These are phyloP conservation scores for Gadus macrocephalus DNA, from an alignment of 2,113 vertebrate genomes.

Conservation along the genomic window DNA sequence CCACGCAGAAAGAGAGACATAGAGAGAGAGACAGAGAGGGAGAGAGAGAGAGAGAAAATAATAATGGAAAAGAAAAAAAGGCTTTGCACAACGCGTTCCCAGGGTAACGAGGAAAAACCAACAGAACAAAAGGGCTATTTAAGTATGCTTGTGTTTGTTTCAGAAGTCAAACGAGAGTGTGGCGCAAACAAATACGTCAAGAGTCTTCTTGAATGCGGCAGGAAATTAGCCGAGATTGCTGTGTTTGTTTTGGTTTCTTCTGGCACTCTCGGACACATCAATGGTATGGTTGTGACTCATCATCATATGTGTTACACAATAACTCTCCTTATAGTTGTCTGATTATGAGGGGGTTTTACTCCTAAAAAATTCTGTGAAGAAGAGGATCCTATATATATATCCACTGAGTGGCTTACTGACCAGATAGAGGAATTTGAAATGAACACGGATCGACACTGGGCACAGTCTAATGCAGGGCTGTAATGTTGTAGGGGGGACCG, in stretches of 20 bases:
- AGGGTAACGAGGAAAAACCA: constrained; percentile 38
- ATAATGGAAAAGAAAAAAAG: constrained; percentile 2
- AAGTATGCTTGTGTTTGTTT: background rate
- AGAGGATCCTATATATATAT: too few species aligned
- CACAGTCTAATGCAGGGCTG: too few species aligned
- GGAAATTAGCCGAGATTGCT: background rate
- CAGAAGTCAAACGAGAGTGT: background rate
- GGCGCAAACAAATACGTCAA: background rate
- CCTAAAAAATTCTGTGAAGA: too few species aligned
- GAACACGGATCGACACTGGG: too few species aligned
- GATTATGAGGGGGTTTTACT: too few species aligned
- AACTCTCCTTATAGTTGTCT: too few species aligned
- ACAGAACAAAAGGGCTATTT: constrained; percentile 19
- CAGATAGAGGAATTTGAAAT: too few species aligned
- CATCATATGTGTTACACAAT: too few species aligned
- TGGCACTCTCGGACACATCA: too few species aligned
- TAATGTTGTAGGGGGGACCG: too few species aligned
- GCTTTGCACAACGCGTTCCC: constrained; percentile 35
- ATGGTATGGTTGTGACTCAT: too few species aligned
- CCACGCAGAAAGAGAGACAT: constrained; percentile 45
- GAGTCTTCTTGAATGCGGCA: background rate
- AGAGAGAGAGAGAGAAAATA: background rate
- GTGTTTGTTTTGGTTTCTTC: background rate
- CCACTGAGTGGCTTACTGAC: too few species aligned
- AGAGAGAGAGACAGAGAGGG: constrained; percentile 47